Evolutionary conservation across 1,140 invertebrate genomes (phyloP).

Genomic region (Latrodectus geometricus): DNA sequence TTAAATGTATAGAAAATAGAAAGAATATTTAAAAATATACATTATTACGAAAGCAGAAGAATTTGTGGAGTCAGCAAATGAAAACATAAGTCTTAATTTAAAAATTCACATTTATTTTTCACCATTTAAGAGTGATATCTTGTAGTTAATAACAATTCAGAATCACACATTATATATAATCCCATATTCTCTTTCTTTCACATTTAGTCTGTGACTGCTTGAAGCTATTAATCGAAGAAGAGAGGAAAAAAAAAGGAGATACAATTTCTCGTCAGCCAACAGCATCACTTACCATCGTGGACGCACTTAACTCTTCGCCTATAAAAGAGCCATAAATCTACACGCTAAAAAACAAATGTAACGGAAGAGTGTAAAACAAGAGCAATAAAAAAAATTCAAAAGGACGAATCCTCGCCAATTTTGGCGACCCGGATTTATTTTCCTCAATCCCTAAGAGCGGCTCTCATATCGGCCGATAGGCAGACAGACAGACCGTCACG

Average conservation of each 20-base stretch:
- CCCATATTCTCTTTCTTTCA: background rate
- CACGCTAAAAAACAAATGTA: slow-evolving; percentile 3
- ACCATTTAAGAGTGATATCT: too few relatives aligned
- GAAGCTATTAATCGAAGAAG: slow-evolving; percentile 40
- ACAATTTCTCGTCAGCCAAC: slow-evolving; percentile 40
- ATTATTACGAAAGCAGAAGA: too few relatives aligned
- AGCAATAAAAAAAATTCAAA: slow-evolving; percentile 9
- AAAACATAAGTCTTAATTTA: too few relatives aligned
- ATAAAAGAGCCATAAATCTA: slow-evolving; percentile 62
- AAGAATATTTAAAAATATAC: too few relatives aligned
- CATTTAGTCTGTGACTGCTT: background rate
- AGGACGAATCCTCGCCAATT: slow-evolving; percentile 7
- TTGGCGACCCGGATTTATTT: slow-evolving; percentile 31
- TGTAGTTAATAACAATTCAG: too few relatives aligned
- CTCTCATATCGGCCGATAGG: slow-evolving; percentile 60
- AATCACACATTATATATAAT: too few relatives aligned
- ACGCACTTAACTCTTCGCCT: slow-evolving; percentile 59
- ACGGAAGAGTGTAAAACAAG: slow-evolving; percentile 3
- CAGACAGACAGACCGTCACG: slow-evolving; percentile 57
- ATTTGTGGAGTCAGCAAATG: too few relatives aligned
- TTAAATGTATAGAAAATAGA: too few relatives aligned
- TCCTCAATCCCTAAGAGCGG: slow-evolving; percentile 57
- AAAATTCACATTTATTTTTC: too few relatives aligned
- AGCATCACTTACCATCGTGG: slow-evolving; percentile 46
- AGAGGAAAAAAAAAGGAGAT: background rate